phyloP scores from a whole-genome alignment of 2,888 invertebrate species.

The Ectropis crepuscularia region DNA sequence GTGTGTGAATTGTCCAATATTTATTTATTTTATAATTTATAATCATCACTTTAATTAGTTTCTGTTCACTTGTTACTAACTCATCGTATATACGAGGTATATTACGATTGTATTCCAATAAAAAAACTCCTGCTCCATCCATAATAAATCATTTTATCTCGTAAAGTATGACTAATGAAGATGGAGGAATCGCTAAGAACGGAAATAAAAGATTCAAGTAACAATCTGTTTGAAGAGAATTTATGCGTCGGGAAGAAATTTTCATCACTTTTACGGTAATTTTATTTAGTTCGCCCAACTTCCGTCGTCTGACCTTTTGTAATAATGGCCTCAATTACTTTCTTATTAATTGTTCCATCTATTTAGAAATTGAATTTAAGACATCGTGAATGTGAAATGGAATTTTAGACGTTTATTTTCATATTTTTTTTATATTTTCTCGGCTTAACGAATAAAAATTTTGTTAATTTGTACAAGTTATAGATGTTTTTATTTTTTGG shows the following conservation, averaged over 20 bases:
- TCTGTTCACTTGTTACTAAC: too few species aligned
- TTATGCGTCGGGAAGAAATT: constrained; percentile 44
- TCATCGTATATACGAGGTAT: too few species aligned
- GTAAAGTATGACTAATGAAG: constrained; percentile 75
- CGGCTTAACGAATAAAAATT: too few species aligned
- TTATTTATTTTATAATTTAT: too few species aligned
- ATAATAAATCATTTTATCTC: constrained; percentile 76
- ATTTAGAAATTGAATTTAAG: constrained; percentile 15
- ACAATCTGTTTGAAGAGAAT: constrained; percentile 61
- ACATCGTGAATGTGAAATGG: background rate
- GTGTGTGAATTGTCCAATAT: too few species aligned
- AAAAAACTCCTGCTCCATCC: constrained; percentile 49
- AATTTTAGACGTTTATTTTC: background rate
- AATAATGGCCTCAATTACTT: constrained; percentile 29
- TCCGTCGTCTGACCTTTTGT: constrained; percentile 24
- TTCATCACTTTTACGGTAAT: constrained; percentile 37
- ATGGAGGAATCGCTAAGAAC: constrained; percentile 57
- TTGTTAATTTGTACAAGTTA: too few species aligned
- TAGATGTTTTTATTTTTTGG: too few species aligned
- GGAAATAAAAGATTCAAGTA: constrained; percentile 68
- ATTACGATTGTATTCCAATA: constrained; percentile 28
- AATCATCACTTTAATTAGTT: too few species aligned
- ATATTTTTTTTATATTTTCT: too few species aligned
- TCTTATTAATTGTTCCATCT: constrained; percentile 27
- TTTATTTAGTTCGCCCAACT: constrained; percentile 38